Evolutionary conservation across 2,113 vertebrate species (phyloP).

Genomic region (Coryphaenoides rupestris): DNA sequence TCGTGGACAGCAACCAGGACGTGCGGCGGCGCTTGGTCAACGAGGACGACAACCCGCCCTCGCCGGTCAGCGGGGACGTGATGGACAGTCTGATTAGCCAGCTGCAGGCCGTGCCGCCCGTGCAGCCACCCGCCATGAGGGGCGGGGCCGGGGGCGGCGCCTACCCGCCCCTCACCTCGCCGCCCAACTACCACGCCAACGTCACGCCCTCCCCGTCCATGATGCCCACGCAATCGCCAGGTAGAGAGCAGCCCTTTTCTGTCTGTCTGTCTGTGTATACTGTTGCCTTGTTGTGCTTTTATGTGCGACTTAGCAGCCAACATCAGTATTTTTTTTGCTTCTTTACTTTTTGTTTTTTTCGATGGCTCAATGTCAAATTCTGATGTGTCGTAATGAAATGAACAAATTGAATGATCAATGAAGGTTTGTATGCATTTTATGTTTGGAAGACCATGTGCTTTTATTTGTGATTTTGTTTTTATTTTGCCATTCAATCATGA

Average conservation of each 20-base stretch:
- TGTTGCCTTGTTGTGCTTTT: constrained; percentile 10
- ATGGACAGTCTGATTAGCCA: constrained; percentile 92
- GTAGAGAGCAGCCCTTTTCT: constrained; percentile 67
- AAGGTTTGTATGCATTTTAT: constrained; percentile 38
- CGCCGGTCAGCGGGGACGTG: constrained; percentile 91
- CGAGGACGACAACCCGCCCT: constrained; percentile 96
- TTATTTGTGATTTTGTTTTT: constrained; percentile 4
- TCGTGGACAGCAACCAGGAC: constrained; percentile 97
- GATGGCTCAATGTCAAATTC: constrained; percentile 13
- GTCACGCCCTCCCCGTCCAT: constrained; percentile 93
- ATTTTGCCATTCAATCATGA: constrained; percentile 33
- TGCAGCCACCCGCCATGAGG: no score
- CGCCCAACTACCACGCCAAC: constrained; percentile 87
- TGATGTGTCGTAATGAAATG: constrained; percentile 15
- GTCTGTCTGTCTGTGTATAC: constrained; percentile 5
- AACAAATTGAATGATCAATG: not conserved
- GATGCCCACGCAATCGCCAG: constrained; percentile 97
- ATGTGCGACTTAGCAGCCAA: constrained; percentile 23
- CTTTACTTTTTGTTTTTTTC: constrained; percentile 9
- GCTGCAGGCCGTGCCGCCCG: constrained; percentile 79
- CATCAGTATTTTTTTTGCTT: not conserved
- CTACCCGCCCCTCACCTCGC: constrained; percentile 93
- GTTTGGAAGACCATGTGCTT: constrained; percentile 33
- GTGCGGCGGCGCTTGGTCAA: constrained; percentile 93
- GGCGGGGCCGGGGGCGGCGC: constrained; percentile 70